A percentile compares a stretch with the other conserved stretches of the same genome.
phyloP scores from a whole-genome alignment of 2,888 invertebrate genomes.

The Apotomis capreana region DNA sequence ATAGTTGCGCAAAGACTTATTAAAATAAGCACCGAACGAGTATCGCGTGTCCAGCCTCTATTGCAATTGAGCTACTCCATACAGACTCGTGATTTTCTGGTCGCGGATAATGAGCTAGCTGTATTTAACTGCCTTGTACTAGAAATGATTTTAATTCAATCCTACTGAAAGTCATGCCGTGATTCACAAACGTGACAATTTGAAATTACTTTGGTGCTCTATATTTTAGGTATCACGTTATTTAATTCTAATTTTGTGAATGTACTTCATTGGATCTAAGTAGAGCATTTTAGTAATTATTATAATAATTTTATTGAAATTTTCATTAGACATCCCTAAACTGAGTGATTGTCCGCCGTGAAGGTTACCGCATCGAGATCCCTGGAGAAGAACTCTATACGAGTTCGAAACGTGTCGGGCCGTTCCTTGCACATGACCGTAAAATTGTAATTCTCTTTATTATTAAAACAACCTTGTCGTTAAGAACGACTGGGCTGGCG shows the following conservation, averaged over 20 bases:
- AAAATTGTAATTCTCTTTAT: too few species aligned
- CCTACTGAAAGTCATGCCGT: slow-evolving; percentile 28
- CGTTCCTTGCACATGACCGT: too few species aligned
- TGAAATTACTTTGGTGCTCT: slow-evolving; percentile 5
- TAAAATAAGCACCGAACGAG: slow-evolving; percentile 30
- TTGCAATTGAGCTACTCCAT: slow-evolving; percentile 33
- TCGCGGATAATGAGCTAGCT: slow-evolving; percentile 41
- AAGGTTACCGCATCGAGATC: too few species aligned
- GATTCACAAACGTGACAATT: slow-evolving; percentile 20
- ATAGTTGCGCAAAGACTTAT: slow-evolving; percentile 4
- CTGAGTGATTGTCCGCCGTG: too few species aligned
- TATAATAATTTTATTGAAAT: too few species aligned
- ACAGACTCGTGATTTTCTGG: slow-evolving; percentile 41
- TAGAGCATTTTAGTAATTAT: not conserved
- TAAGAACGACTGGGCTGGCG: too few species aligned
- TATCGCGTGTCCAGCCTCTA: slow-evolving; percentile 40
- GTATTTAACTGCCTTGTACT: slow-evolving; percentile 41
- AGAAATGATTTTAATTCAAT: slow-evolving; percentile 35
- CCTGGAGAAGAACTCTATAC: too few species aligned
- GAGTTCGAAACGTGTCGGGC: too few species aligned
- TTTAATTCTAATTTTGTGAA: not conserved
- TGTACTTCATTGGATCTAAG: not conserved
- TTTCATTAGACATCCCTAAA: too few species aligned
- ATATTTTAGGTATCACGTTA: not conserved
- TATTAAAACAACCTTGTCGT: too few species aligned